Conservation (phyloP, 2,797 vertebrate genomes). For the Alcedo atthis region DNA sequence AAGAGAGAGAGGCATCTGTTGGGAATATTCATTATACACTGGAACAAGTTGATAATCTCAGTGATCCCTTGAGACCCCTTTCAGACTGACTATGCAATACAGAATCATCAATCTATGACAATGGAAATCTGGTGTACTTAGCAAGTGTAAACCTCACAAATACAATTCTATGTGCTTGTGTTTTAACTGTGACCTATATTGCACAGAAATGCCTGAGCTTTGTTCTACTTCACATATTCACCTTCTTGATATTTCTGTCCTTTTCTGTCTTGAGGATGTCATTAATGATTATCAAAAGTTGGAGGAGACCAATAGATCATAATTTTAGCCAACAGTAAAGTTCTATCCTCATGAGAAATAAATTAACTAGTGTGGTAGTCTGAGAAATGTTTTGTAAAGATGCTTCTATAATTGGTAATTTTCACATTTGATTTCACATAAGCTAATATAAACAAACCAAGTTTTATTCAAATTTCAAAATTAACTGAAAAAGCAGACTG, state of each 20-base stretch:
- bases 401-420: not conserved
- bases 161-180: not conserved
- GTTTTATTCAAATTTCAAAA: not conserved
- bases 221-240: not conserved
- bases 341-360: not conserved
- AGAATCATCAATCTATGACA: not conserved
- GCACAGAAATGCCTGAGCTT: not conserved
- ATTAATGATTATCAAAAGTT: not conserved
- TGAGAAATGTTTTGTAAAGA: not conserved
- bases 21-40: not conserved
- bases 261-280: not conserved
- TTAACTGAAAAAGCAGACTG: not conserved
- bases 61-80: not conserved
- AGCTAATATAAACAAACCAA: not conserved
- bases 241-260: not conserved
- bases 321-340: not conserved
- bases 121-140: not conserved
- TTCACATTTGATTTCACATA: not conserved
- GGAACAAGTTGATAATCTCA: not conserved
- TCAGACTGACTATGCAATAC: not conserved
- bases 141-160: not conserved
- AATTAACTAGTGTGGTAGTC: not conserved
- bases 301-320: not conserved
- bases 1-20: not conserved
- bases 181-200: not conserved